Evolutionary conservation across 2,113 vertebrate species (phyloP), one percentile per base, ranked within the genome.

Genomic region (Erythrocercus mccallii): DNA sequence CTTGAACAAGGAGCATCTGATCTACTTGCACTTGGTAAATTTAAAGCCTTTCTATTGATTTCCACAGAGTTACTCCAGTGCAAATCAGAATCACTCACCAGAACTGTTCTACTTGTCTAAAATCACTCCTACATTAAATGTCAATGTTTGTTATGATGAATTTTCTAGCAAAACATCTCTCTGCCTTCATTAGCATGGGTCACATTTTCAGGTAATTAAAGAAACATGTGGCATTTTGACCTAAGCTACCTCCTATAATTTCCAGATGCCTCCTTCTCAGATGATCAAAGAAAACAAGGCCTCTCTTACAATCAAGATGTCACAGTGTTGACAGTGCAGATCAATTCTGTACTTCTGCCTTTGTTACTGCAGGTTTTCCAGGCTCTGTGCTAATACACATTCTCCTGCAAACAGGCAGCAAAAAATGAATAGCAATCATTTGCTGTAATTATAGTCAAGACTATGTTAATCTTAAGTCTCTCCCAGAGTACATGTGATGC

Each of bases 221-320:
- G 95, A 97, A 97, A 96, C 31, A 94, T 97, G 94, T 97, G 95
- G 78, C 95, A 90, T 90, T 89, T 95, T 95, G 91, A 97, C 97
- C 97, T 93, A 73, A 92, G 71, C 81, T 96, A 95, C 94, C 96
- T 96, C 92, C 96, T 96, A 92, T 93, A 96, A 96, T 95, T 97
- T 97, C 97, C 96, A 97, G 96, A 97, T 96, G 96, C 81, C 94
- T 93, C 74, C 50, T 89, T 16, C 60, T 73, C 73, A 95, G 53
- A 80, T 86, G 96, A 97, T 96, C 96, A 97, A 97, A 97, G 95
- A 73, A 95, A 81, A 86, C 48, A 92, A 97, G 95, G 88, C 96
- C 95, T 86, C 96, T 94, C 87, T 92, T 79, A 91, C 94, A 96
- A 97, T 91, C 94, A 96, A 89, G 91, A 96, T 88, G 72, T 91